phyloP scores from a whole-genome alignment of 2,113 vertebrate genomes.

The Periophthalmodon schlosseri region DNA sequence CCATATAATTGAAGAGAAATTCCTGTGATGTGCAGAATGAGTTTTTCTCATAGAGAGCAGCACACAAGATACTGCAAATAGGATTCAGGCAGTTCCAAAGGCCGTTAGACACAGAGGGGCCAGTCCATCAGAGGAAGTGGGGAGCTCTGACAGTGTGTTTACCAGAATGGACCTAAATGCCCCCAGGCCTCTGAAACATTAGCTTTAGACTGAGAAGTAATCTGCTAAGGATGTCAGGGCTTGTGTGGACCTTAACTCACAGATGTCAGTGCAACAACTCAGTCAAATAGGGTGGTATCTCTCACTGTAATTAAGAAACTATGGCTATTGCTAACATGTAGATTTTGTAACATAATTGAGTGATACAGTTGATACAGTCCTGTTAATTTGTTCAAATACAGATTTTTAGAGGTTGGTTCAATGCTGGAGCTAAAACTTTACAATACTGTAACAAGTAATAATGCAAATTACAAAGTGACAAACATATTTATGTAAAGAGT shows the following conservation, averaged over 20 bases:
- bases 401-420: too few species aligned
- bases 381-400: too few species aligned
- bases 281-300: neutral
- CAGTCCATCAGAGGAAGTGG: constrained; percentile 6
- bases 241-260: neutral
- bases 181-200: constrained; percentile 5
- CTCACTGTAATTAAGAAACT: too few species aligned
- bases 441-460: neutral
- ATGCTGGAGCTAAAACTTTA: neutral
- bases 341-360: too few species aligned
- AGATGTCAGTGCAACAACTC: neutral
- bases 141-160: constrained; percentile 6
- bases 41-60: neutral
- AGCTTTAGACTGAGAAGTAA: constrained; percentile 6
- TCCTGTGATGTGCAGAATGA: neutral
- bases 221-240: neutral
- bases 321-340: too few species aligned
- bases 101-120: neutral
- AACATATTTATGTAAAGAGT: neutral
- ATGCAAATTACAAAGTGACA: neutral
- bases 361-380: too few species aligned
- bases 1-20: neutral
- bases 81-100: constrained; percentile 4
- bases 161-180: constrained; percentile 8
- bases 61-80: constrained; percentile 3